phyloP scores from a whole-genome alignment of 2,888 invertebrate species.

The Dione juno region DNA sequence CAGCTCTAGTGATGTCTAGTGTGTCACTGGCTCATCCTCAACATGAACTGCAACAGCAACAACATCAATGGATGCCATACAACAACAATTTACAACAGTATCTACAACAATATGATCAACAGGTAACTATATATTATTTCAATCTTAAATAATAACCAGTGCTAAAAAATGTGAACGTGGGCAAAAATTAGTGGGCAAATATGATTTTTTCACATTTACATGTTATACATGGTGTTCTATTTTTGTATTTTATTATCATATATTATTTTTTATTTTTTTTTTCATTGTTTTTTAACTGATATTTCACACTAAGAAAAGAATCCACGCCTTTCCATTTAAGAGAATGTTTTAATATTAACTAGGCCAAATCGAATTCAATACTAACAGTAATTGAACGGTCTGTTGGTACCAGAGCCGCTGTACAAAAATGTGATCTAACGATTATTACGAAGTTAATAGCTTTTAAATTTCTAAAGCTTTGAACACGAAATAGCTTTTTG shows the following conservation, averaged over 20 bases:
- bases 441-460: constrained; percentile 15
- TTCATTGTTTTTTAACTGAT: too few species aligned
- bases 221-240: too few species aligned
- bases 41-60: constrained; percentile 37
- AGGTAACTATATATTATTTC: constrained; percentile 51
- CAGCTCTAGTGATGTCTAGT: constrained; percentile 37
- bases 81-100: constrained; percentile 49
- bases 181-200: too few species aligned
- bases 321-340: too few species aligned
- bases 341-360: too few species aligned
- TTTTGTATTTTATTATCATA: too few species aligned
- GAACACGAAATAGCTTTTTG: not conserved
- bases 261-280: too few species aligned
- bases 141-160: too few species aligned
- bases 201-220: too few species aligned
- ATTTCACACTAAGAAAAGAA: too few species aligned
- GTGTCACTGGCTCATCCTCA: constrained; percentile 30
- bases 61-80: constrained; percentile 62
- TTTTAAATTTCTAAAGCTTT: constrained; percentile 11
- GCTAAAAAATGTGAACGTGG: too few species aligned
- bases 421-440: not conserved
- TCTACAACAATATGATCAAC: constrained; percentile 60
- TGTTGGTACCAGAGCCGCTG: too few species aligned
- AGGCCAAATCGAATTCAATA: not conserved
- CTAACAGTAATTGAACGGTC: not conserved